Evolutionary conservation across 1,140 invertebrate genomes (phyloP).

Genomic region (Cephus cinctus): DNA sequence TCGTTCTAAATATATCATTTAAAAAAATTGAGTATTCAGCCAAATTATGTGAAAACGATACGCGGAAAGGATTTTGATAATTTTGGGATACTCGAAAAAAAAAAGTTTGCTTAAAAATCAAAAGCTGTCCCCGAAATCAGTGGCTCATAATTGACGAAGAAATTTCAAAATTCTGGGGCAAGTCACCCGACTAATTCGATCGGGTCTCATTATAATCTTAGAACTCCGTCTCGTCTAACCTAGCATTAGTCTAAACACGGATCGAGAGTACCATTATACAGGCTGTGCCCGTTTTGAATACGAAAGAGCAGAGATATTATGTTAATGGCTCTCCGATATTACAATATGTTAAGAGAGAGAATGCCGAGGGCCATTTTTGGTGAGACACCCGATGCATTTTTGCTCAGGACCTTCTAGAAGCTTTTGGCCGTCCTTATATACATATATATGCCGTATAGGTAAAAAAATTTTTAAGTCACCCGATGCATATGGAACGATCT

Average conservation of each 20-base stretch:
- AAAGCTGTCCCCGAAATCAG: not conserved
- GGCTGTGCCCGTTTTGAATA: slow-evolving; percentile 41
- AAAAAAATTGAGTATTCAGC: no score
- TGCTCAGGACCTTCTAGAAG: slow-evolving; percentile 28
- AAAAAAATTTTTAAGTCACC: not conserved
- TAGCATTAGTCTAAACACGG: slow-evolving; percentile 50
- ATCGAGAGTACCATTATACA: slow-evolving; percentile 44
- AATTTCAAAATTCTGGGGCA: not conserved
- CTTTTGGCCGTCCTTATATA: slow-evolving; percentile 3
- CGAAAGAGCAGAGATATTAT: slow-evolving; percentile 48
- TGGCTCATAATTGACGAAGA: not conserved
- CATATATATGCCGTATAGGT: slow-evolving; percentile 13
- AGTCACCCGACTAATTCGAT: slow-evolving; percentile 43
- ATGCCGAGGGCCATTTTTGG: slow-evolving; percentile 6
- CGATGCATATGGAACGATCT: not conserved
- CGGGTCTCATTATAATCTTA: slow-evolving; percentile 47
- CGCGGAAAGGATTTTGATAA: no score
- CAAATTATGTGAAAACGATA: no score
- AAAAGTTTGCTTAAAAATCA: no score
- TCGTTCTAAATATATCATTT: no score
- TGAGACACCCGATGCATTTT: slow-evolving; percentile 18
- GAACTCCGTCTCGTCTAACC: slow-evolving; percentile 35
- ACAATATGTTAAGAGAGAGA: slow-evolving; percentile 26
- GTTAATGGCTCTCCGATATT: slow-evolving; percentile 42
- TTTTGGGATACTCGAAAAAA: no score